Conservation (phyloP, 2,888 invertebrate genomes). For the Scrobipalpa atriplicella region DNA sequence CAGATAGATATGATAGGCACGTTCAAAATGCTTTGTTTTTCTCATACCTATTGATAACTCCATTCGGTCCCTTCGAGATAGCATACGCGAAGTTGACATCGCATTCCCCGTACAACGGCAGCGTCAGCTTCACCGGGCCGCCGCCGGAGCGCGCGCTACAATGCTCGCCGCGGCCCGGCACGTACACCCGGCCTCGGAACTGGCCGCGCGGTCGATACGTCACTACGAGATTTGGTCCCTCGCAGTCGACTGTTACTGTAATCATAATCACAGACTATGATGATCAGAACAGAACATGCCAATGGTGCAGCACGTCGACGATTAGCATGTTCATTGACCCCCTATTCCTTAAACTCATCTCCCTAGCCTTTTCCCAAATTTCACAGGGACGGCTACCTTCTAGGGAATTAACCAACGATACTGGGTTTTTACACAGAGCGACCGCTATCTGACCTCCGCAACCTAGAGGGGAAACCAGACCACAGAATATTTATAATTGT, state of each 20-base stretch:
- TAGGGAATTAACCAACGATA: no score
- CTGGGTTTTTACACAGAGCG: no score
- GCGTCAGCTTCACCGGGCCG: slow-evolving; percentile 75
- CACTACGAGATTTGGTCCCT: slow-evolving; percentile 86
- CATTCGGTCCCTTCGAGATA: slow-evolving; percentile 69
- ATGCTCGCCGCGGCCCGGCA: slow-evolving; percentile 88
- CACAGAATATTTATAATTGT: no score
- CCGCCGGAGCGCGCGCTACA: slow-evolving; percentile 84
- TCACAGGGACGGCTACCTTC: no score
- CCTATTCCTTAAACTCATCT: no score
- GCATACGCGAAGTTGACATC: slow-evolving; percentile 83
- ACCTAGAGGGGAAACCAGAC: no score
- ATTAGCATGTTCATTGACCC: no score
- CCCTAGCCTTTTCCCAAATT: no score
- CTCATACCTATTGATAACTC: slow-evolving; percentile 74
- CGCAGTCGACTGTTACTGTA: slow-evolving; percentile 93
- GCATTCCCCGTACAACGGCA: slow-evolving; percentile 84
- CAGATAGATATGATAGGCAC: no score
- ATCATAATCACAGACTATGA: slow-evolving; percentile 38
- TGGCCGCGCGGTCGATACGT: slow-evolving; percentile 83
- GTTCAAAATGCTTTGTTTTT: no score
- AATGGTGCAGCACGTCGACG: no score
- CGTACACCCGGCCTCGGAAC: slow-evolving; percentile 90
- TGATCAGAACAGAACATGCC: background rate
- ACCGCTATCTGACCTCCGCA: no score